phyloP scores from a whole-genome alignment of 2,888 invertebrate species.

The Melanostoma scalare region DNA sequence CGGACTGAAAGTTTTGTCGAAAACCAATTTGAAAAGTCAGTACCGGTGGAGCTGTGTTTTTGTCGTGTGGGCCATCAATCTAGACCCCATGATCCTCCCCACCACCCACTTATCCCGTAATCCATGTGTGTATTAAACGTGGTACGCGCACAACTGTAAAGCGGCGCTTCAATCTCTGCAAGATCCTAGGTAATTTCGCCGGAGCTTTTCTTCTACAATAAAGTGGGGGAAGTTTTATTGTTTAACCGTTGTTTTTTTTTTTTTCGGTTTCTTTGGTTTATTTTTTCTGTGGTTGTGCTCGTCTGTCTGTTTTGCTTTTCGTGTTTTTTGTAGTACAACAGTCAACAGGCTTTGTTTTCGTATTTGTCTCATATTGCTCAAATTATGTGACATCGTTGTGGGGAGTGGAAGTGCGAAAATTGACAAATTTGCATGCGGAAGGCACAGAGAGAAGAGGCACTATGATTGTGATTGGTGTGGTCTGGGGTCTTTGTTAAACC shows the following conservation, averaged over 20 bases:
- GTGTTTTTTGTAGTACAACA: not conserved
- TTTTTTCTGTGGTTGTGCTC: slow-evolving; percentile 10
- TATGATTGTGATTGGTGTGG: slow-evolving; percentile 39
- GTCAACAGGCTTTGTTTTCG: not conserved
- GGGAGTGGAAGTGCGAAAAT: slow-evolving; percentile 63
- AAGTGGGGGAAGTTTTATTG: slow-evolving; percentile 2
- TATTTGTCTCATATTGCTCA: slow-evolving; percentile 2
- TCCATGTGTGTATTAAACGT: slow-evolving; percentile 35
- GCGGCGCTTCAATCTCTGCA: slow-evolving; percentile 57
- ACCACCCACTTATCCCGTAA: slow-evolving; percentile 3
- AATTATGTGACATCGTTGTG: not conserved
- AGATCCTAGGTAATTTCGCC: slow-evolving; percentile 66
- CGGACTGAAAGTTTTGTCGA: slow-evolving; percentile 72
- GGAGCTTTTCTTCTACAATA: slow-evolving; percentile 61
- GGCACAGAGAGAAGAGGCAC: slow-evolving; percentile 15
- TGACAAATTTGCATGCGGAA: slow-evolving; percentile 69
- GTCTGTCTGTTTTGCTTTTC: slow-evolving; percentile 45
- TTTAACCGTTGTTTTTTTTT: slow-evolving; percentile 7
- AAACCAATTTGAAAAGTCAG: slow-evolving; percentile 66
- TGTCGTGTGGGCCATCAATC: slow-evolving; percentile 68
- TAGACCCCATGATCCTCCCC: slow-evolving; percentile 27
- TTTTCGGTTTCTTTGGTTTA: slow-evolving; percentile 5
- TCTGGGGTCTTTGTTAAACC: slow-evolving; percentile 46
- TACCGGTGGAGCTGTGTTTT: slow-evolving; percentile 48
- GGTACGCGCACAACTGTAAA: slow-evolving; percentile 46